Percentiles rank a stretch among this genome's conserved stretches.
These are phyloP conservation scores for Sebastes elongatus DNA, from an alignment of 2,797 vertebrate species.

Conservation along the genomic window DNA sequence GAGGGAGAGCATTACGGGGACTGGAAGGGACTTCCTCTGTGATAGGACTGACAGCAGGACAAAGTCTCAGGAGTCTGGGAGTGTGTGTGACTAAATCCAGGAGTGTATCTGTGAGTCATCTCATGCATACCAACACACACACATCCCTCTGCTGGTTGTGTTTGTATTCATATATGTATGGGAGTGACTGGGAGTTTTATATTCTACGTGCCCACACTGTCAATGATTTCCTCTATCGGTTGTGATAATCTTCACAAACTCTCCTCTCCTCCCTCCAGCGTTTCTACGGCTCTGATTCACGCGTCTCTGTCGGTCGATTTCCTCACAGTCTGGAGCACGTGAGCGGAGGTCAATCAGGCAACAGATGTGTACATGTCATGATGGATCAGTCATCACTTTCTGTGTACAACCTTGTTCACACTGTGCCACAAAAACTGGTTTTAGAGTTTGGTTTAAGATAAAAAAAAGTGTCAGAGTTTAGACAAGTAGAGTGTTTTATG, in stretches of 20 bases:
- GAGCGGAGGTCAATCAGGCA: constrained; percentile 25
- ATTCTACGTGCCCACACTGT: constrained; percentile 46
- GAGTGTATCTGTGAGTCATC: constrained; percentile 45
- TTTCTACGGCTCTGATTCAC: constrained; percentile 42
- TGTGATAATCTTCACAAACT: constrained; percentile 47
- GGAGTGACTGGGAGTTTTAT: constrained; percentile 33
- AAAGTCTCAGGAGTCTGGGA: constrained; percentile 10
- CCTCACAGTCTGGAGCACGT: constrained; percentile 20
- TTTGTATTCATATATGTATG: constrained; percentile 40
- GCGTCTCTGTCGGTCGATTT: constrained; percentile 6
- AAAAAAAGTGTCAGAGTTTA: no score
- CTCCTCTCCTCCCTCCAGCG: constrained; percentile 7
- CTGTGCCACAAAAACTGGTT: neutral
- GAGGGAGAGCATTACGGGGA: neutral
- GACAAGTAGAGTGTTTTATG: no score
- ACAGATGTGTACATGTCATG: constrained; percentile 9
- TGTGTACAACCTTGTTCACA: neutral
- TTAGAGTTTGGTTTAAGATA: neutral
- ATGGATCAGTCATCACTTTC: constrained; percentile 7
- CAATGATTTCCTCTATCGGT: constrained; percentile 43
- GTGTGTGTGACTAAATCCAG: constrained; percentile 34
- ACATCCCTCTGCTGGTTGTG: neutral
- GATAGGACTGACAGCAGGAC: constrained; percentile 17
- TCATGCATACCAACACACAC: constrained; percentile 20
- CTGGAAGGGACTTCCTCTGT: constrained; percentile 25